Evolutionary conservation across 1,140 invertebrate genomes (phyloP).

Genomic region (Microplitis demolitor): DNA sequence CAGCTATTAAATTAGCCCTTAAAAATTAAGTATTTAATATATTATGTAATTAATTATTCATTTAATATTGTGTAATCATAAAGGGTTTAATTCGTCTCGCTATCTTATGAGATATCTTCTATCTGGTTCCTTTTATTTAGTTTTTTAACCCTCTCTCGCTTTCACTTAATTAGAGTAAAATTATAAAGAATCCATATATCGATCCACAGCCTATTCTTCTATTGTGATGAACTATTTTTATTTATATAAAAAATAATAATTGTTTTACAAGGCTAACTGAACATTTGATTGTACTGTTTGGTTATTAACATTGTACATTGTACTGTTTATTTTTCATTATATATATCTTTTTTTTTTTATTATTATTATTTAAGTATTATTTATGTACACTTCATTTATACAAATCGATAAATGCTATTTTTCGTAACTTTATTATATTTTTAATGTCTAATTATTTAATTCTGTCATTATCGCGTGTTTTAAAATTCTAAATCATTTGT

Average conservation of each 20-base stretch:
- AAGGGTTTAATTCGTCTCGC: constrained; percentile 37
- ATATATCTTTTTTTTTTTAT: neutral
- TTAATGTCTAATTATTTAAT: neutral
- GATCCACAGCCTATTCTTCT: constrained; percentile 20
- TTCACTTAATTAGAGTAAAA: constrained; percentile 13
- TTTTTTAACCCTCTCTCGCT: neutral
- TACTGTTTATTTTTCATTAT: neutral
- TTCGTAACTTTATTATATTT: neutral
- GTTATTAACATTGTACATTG: neutral
- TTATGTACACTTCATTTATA: constrained; percentile 33
- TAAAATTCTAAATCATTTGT: neutral
- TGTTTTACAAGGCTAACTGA: too few species aligned
- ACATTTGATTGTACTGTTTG: neutral
- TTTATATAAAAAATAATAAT: too few species aligned
- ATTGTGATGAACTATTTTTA: constrained; percentile 6
- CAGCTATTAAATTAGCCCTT: neutral
- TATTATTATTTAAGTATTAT: constrained; percentile 29
- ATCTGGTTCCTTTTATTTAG: neutral
- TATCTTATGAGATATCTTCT: constrained; percentile 26
- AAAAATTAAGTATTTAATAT: neutral
- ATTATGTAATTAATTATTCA: neutral
- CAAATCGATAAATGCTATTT: constrained; percentile 31
- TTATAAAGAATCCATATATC: constrained; percentile 54
- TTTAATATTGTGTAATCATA: constrained; percentile 11
- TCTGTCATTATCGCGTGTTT: neutral